Conservation (phyloP, 2,888 invertebrate species). For the Ecdyonurus torrentis region DNA sequence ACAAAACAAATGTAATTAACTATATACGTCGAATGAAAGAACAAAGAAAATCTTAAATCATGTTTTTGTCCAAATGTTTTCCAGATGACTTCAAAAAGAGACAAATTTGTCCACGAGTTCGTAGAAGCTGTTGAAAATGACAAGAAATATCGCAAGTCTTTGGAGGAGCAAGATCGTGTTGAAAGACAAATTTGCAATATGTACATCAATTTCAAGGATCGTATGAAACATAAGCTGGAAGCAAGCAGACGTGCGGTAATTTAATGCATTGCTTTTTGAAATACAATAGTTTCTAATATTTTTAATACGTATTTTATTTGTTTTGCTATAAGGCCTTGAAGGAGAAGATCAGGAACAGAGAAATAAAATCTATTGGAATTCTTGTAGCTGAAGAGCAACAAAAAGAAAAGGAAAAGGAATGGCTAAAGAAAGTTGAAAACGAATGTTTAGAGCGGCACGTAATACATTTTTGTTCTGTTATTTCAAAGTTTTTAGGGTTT, state of each 20-base stretch:
- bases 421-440: background rate
- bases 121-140: background rate
- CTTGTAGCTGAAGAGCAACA: background rate
- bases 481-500: too few species aligned
- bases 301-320: too few species aligned
- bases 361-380: background rate
- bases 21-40: too few species aligned
- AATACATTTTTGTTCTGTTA: too few species aligned
- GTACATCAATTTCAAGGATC: background rate
- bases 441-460: background rate
- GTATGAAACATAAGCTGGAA: background rate
- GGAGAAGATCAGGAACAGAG: background rate
- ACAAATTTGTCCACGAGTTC: background rate
- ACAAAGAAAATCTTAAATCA: too few species aligned
- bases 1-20: background rate
- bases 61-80: too few species aligned
- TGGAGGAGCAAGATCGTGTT: background rate
- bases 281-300: background rate
- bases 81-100: background rate
- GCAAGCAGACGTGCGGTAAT: background rate
- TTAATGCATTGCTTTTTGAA: background rate
- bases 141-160: background rate
- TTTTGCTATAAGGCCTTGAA: background rate
- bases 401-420: background rate
- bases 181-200: background rate